A percentile compares a stretch with the other conserved stretches of the same genome.
phyloP scores from a whole-genome alignment of 1,140 invertebrate species.

The Aphis craccivora region DNA sequence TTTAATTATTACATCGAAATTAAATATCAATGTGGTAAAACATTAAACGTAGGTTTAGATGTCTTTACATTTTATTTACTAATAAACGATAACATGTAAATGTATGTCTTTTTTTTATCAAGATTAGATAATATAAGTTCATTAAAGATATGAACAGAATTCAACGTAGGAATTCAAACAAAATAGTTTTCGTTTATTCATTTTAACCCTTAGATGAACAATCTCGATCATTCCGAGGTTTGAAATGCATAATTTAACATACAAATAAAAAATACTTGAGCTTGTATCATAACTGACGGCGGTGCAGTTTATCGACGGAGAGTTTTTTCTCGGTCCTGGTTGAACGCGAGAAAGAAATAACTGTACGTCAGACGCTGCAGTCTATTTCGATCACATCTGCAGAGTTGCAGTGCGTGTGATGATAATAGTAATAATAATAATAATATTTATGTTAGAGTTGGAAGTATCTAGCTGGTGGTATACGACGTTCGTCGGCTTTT shows the following conservation, averaged over 20 bases:
- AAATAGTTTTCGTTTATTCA: background rate
- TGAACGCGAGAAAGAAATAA: background rate
- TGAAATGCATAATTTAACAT: background rate
- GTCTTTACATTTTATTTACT: too few species aligned
- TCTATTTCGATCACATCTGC: background rate
- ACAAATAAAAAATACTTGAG: background rate
- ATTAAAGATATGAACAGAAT: background rate
- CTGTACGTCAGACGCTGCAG: background rate
- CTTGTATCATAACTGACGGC: background rate
- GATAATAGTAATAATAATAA: background rate
- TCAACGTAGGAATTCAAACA: background rate
- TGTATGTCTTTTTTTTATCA: too few species aligned
- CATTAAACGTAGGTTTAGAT: too few species aligned
- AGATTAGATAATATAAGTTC: background rate
- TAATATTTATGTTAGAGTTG: constrained; percentile 9
- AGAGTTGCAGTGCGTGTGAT: background rate
- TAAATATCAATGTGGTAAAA: too few species aligned
- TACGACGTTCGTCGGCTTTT: background rate
- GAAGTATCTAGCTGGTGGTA: background rate
- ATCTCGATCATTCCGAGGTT: background rate
- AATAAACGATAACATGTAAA: background rate
- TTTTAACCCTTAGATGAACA: background rate
- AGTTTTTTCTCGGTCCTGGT: background rate
- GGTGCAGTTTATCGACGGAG: background rate
- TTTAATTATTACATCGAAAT: too few species aligned